Evolutionary conservation across 2,113 vertebrate genomes (phyloP).

Genomic region (Gopherus flavomarginatus): DNA sequence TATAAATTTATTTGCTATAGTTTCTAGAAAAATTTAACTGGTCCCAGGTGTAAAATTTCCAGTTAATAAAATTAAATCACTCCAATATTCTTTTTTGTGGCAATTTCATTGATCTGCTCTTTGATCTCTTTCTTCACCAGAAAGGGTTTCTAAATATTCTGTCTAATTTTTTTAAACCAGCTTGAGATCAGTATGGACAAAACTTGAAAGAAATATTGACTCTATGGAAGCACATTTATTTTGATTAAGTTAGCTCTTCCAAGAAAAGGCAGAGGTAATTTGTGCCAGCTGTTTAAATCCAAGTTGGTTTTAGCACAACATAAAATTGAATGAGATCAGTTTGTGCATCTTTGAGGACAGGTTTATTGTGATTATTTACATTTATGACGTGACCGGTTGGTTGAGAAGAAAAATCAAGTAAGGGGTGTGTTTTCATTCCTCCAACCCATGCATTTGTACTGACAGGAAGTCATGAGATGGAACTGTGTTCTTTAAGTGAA

Average conservation of each 20-base stretch:
- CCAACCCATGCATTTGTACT: neutral
- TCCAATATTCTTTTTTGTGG: conserved; percentile 43
- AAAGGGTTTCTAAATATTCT: conserved; percentile 52
- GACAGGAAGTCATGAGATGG: neutral
- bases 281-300: conserved; percentile 37
- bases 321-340: conserved; percentile 15
- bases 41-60: conserved; percentile 15
- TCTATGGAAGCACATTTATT: conserved; percentile 59
- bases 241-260: conserved; percentile 59
- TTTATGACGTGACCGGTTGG: neutral
- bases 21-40: neutral
- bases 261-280: conserved; percentile 36
- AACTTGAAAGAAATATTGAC: conserved; percentile 66
- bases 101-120: conserved; percentile 63
- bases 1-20: conserved; percentile 24
- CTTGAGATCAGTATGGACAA: conserved; percentile 52
- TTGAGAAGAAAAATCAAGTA: neutral
- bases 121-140: conserved; percentile 61
- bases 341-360: conserved; percentile 12
- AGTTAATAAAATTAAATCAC: conserved; percentile 38
- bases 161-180: conserved; percentile 14
- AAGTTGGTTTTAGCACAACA: conserved; percentile 39
- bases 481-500: neutral
- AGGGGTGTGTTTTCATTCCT: neutral
- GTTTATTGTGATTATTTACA: conserved; percentile 36